A percentile compares a stretch with the other conserved stretches of the same genome.
Conservation (phyloP, 2,888 invertebrate genomes). For the Onthophagus sagittarius region DNA sequence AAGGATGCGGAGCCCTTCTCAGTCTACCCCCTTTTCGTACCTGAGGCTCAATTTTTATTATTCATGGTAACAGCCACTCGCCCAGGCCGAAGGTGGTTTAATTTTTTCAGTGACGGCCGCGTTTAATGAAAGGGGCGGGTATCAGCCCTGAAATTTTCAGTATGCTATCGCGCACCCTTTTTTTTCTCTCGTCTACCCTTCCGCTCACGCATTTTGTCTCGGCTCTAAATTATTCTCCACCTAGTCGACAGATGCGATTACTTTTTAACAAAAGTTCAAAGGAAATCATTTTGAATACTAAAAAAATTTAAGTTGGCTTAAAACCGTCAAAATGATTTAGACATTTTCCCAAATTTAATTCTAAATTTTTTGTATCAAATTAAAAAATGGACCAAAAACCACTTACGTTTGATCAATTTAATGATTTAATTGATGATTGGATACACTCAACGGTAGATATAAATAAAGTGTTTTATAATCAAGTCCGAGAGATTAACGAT, state of each 20-base stretch:
- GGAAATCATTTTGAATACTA: no score
- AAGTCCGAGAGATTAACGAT: conserved; percentile 11
- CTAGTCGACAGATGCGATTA: background rate
- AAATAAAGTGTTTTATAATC: conserved; percentile 8
- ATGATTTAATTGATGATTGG: conserved; percentile 15
- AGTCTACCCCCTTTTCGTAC: background rate
- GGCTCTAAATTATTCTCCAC: background rate
- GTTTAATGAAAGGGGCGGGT: background rate
- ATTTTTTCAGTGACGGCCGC: background rate
- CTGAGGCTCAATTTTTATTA: background rate
- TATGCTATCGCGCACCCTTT: background rate
- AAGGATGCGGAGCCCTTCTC: background rate
- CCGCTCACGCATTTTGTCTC: background rate
- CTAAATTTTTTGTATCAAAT: background rate
- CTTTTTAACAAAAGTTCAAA: background rate
- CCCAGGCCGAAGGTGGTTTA: background rate
- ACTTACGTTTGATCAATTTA: conserved; percentile 12
- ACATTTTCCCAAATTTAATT: background rate
- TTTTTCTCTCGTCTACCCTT: background rate
- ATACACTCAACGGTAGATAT: conserved; percentile 12
- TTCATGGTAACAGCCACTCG: background rate
- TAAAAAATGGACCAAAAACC: conserved; percentile 11
- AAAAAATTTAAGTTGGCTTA: background rate
- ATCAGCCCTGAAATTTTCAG: background rate
- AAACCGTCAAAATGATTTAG: background rate